Evolutionary conservation across 2,113 vertebrate species (phyloP), one percentile per base, ranked within the genome.

Genomic region (Erinaceus europaeus): DNA sequence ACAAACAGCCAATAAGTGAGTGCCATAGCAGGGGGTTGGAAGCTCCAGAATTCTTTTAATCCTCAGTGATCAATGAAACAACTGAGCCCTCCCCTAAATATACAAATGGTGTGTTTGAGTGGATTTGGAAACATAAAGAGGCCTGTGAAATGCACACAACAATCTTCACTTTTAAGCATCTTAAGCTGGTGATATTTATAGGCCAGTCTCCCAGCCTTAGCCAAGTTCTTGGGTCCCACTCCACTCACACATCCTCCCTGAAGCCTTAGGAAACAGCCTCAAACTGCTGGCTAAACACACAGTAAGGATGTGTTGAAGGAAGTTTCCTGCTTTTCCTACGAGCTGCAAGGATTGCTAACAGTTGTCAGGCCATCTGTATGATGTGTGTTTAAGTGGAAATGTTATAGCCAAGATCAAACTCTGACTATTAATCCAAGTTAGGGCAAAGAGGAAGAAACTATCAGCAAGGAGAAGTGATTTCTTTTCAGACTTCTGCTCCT

Each of bases 291-390:
- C 68, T 80, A 86, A 76, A 89, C 44, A 86, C 46, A 59, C 40
- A 84, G 64, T 76, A 77, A 84, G 25, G 57, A 81, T 68, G 57
- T 88, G 67, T 81, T 72, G 80, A 91, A 90, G 69, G 86, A 91
- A 78, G 73, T 90, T 88, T 87, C 81, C 72, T 68, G 55, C 34
- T 90, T 85, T 86, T 32, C 21, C 76, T 52, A 15, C 62, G 44
- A 65, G 32, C 34, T 77, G 32, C 17, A 44, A 73, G 64, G 86
- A 80, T 72, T 76, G 57, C 23, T 67, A 74, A 55, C 34, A 36
- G 38, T 67, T 72, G 9, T 14, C 25, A 25, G 40, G 46, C 10
- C 5, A 0, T 17, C 9, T 67, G 34, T 40, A 9, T 40, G n/a
- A 20, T 17, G 27, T 25, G 3, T 42, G n/a, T n/a, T n/a, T n/a